These are phyloP conservation scores for Oxycera nigricornis DNA, from an alignment of 2,888 invertebrate genomes.

Conservation along the genomic window DNA sequence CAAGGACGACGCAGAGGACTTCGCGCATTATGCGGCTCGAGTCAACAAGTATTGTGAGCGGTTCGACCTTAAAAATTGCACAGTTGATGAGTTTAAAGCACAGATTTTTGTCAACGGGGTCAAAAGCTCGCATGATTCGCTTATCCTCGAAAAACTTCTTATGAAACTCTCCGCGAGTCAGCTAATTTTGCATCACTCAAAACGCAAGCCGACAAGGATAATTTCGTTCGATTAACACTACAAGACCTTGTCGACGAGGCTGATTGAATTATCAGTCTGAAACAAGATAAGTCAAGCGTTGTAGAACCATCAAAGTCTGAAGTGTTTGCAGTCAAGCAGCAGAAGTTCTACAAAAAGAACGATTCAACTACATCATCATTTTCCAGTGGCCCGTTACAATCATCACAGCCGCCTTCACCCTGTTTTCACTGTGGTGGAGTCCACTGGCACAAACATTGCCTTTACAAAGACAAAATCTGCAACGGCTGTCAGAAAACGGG, in stretches of 20 bases:
- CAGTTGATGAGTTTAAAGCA: too few species aligned
- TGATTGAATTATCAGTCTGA: neutral
- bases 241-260: too few species aligned
- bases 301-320: neutral
- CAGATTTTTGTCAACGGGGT: neutral
- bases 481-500: neutral
- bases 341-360: neutral
- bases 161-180: conserved; percentile 8
- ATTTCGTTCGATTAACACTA: too few species aligned
- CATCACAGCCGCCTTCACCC: neutral
- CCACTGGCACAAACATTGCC: neutral
- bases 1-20: neutral
- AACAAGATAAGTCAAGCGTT: neutral
- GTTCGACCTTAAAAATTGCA: neutral
- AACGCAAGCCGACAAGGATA: too few species aligned
- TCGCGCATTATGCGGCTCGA: too few species aligned
- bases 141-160: too few species aligned
- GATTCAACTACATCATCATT: neutral
- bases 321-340: neutral
- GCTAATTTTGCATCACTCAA: neutral
- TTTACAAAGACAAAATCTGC: neutral
- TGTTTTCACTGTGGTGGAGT: neutral
- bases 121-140: too few species aligned
- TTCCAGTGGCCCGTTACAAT: neutral
- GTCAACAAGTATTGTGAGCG: neutral